Base-by-base conservation (phyloP, 2,888 invertebrate species). In the Idaea dimidiata region DNA sequence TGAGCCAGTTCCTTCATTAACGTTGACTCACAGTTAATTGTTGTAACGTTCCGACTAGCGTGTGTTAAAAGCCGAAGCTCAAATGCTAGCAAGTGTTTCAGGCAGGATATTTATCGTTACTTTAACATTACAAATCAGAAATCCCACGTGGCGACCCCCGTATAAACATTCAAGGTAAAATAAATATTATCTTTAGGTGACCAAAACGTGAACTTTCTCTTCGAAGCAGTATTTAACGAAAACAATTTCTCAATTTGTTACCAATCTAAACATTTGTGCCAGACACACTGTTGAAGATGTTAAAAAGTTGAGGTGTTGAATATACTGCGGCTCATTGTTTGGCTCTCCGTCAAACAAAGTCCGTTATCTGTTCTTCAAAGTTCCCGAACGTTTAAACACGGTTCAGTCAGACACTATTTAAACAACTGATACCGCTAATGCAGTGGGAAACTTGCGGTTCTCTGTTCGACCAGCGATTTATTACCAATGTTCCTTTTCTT, bases 221-320 rank as follows among this genome's bases (percentile, higher is more conserved):
- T 67, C 66, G 63, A 66, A 73, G 74, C 63, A 60, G 78, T 81
- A 82, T 80, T 81, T 76, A 77, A 62, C 73, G 76, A 77, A 79
- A 79, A 78, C 72, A 75, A 78, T 81, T 81, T 84, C 81, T 80
- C 79, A 83, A 82, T 82, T 84, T 79, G 80, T 80, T 80, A 75
- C 72, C 62, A 74, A 75, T 64, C 78, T 76, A 80, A 80, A 82
- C 80, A 81, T 75, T 71, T 70, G 72, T 59, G 74, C 75, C 81
- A 81, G 82, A 77, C 81, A 76, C 71, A 79, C 80, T 76, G 83
- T 77, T 73, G 77, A 83, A 84, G 83, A 85, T 75, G 83, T 85
- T 87, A 84, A 88, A 89, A 87, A 84, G 80, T 76, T 73, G 76
- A 87, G 84, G 88, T 88, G 89, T 86, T 83, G 85, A 89, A 79